Base-by-base conservation (phyloP, 2,888 invertebrate genomes). In the Phania funesta region DNA sequence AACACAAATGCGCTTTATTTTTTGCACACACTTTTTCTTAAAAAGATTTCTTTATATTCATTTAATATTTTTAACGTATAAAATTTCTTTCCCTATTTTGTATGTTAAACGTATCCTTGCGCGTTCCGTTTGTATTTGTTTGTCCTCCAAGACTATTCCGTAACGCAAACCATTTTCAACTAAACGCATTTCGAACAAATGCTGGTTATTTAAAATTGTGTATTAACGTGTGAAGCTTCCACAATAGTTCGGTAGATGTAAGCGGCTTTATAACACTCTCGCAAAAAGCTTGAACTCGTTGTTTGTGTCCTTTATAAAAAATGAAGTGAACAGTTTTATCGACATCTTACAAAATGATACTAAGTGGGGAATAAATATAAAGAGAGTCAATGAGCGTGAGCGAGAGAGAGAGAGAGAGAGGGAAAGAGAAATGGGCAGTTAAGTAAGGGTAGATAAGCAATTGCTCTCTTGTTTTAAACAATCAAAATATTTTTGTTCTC, bases 101-200 rank as follows among this genome's bases (percentile, higher is more conserved):
- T 50, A 11, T 38, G 32, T 60, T 20, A 67, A 81, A 62, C 81
- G 81, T 81, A 81, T 81, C 81, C 81, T 46, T 81, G 35, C 77
- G 67, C 81, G 81, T 56, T 41, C 20, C 5, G 7, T 65, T 29
- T 38, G 29, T 16, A 6, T 50, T 11, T 18, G 7, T 24, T 50
- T n/a, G 18, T 3, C 32, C 11, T 8, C 50, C 22, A 70, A 70
- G 22, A 78, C 78, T 58, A 75, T 65, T 60, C 58, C 52, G 44
- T 70, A 74, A 70, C 38, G 64, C 64, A 70, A 58, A 48, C 78
- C 64, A 70, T 82, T 58, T 65, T 67, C 20, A 70, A 82, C 82
- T 82, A 52, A 78, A 75, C 41, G 16, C 29, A 54, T 68, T 38
- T 74, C 13, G 29, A 32, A 29, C 6, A 35, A 74, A 65, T 46